A percentile compares a stretch with the other conserved stretches of the same genome.
phyloP scores from a whole-genome alignment of 2,797 vertebrate species.

The Gadopsis bispinosus region DNA sequence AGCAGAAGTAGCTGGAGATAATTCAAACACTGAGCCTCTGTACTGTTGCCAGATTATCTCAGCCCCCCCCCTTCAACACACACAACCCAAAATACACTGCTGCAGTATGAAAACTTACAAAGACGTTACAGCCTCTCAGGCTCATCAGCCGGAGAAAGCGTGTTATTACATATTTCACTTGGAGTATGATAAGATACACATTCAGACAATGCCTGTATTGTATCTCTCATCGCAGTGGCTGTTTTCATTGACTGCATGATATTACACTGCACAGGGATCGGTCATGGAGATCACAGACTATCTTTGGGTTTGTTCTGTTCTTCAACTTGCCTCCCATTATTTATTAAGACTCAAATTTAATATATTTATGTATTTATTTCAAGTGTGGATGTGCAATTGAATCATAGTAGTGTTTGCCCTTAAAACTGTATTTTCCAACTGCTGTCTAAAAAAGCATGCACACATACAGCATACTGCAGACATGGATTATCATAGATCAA shows the following conservation, averaged over 20 bases:
- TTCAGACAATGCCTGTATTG: conserved; percentile 44
- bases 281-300: conserved; percentile 36
- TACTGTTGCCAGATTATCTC: conserved; percentile 66
- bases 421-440: conserved; percentile 45
- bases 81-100: conserved; percentile 36
- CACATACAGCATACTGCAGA: conserved; percentile 21
- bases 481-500: conserved; percentile 26
- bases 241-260: conserved; percentile 60
- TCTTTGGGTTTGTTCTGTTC: conserved; percentile 42
- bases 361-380: conserved; percentile 87
- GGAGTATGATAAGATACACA: conserved; percentile 48
- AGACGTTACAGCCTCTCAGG: conserved; percentile 40
- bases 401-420: conserved; percentile 47
- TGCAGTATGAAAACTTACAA: conserved; percentile 51
- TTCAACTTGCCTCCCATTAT: conserved; percentile 67
- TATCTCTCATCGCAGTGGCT: conserved; percentile 38
- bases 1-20: conserved; percentile 67
- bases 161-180: conserved; percentile 57
- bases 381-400: conserved; percentile 67
- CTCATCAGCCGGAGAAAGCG: conserved; percentile 44
- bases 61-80: conserved; percentile 11
- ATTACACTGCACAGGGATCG: conserved; percentile 49
- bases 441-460: conserved; percentile 53
- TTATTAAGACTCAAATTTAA: conserved; percentile 75
- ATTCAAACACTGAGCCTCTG: conserved; percentile 69